Evolutionary conservation across 2,113 vertebrate genomes (phyloP), one percentile per base, ranked within the genome.

Genomic region (Scatophagus argus): DNA sequence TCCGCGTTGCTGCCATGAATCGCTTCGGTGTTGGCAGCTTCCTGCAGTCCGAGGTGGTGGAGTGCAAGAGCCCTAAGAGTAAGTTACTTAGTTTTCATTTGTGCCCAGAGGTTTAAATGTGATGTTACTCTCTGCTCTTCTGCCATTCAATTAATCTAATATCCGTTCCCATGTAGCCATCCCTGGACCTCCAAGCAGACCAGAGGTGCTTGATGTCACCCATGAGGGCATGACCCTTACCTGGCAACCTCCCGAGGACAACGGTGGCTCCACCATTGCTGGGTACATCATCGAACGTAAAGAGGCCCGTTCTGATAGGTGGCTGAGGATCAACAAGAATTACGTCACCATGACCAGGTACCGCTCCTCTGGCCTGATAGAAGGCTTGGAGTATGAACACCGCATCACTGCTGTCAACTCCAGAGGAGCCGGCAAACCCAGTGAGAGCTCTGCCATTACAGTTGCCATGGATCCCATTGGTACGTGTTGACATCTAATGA

Each of bases 211-310:
- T 85, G 98, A 99, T 84, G 88, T 96, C 54, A 97, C 96, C 80
- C 96, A 97, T 78, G 98, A 99, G 82, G 97, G 98, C 69, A 99
- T 99, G 98, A 99, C 98, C 14, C 75, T 99, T 79, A 97, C 96
- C 39, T 99, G 98, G 98, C 94, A 94, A 63, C 93, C 96, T 86
- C 98, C 98, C 38, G 97, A 95, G 84, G 96, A 97, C 63, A 96
- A 98, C 0, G 97, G 97, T 79, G 96, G 97, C 92, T 91, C 95
- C 92, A 93, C 97, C 93, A 94, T 99, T 61, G 92, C 96, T 17
- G 98, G 98, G 52, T 99, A 99, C 71, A 96, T 98, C 49, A 96
- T 99, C 81, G 98, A 99, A 81, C 97, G 97, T 67, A 99, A 98
- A 89, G 98, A 99, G 92, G 92, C 96, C 47, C 93, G 92, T 91